phyloP scores from a whole-genome alignment of 1,140 invertebrate species.

The Ooceraea biroi region DNA sequence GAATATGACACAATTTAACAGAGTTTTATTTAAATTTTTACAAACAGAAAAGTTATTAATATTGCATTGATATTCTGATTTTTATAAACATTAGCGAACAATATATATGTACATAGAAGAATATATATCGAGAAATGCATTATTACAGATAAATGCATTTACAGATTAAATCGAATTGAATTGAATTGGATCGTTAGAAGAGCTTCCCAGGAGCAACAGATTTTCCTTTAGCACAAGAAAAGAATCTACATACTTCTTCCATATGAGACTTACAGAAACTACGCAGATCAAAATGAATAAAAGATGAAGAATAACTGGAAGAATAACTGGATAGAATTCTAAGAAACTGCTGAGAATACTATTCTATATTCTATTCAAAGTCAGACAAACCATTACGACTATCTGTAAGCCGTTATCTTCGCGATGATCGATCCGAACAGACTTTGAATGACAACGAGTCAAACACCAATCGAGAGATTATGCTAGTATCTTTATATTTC shows the following conservation, averaged over 20 bases:
- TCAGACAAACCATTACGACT: not conserved
- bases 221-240: conserved; percentile 13
- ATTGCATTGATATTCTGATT: not conserved
- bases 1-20: not conserved
- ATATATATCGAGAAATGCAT: not conserved
- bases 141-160: too few species aligned
- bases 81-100: not conserved
- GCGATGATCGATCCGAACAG: not conserved
- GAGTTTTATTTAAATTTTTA: not conserved
- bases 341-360: not conserved
- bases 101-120: not conserved
- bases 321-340: not conserved
- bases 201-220: not conserved
- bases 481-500: not conserved
- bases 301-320: conserved; percentile 15
- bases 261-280: not conserved
- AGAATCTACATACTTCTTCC: conserved; percentile 6
- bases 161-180: conserved; percentile 8
- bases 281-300: conserved; percentile 33
- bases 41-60: not conserved
- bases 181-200: conserved; percentile 26
- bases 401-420: conserved; percentile 4
- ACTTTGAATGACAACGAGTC: not conserved
- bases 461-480: not conserved
- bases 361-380: not conserved